Percentiles rank a stretch among this genome's conserved stretches.
phyloP scores from a whole-genome alignment of 64 coral and sea anemone species.

The Exaiptasia diaphana region DNA sequence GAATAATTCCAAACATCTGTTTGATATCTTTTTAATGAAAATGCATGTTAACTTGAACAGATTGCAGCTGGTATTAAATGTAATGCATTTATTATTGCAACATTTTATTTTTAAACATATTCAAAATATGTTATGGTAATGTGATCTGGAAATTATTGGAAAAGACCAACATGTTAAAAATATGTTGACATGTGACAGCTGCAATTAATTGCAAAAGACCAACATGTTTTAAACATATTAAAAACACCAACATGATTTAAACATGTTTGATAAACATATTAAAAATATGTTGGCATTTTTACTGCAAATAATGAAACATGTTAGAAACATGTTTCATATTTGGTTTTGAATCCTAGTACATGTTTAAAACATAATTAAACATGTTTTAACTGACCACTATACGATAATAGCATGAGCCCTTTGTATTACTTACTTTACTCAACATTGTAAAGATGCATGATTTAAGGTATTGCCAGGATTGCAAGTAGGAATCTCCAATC shows the following conservation, averaged over 20 bases:
- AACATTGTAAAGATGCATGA: conserved; percentile 69
- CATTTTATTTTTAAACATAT: too few species aligned
- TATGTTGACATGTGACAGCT: background rate
- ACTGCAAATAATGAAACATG: background rate
- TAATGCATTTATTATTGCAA: too few species aligned
- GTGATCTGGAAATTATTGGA: too few species aligned
- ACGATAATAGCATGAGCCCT: too few species aligned
- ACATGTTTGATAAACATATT: background rate
- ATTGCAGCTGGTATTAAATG: too few species aligned
- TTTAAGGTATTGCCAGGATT: conserved; percentile 58
- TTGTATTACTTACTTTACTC: conserved; percentile 66
- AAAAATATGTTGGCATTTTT: background rate
- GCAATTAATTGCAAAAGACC: too few species aligned
- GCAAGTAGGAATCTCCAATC: conserved; percentile 79
- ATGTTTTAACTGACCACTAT: background rate
- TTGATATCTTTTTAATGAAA: too few species aligned
- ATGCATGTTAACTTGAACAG: too few species aligned
- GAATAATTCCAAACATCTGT: too few species aligned
- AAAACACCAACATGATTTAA: background rate
- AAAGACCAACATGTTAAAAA: conserved; percentile 2
- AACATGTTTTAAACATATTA: background rate
- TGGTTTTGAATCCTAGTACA: background rate
- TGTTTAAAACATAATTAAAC: background rate
- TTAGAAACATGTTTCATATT: conserved; percentile 3
- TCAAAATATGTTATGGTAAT: too few species aligned